Conservation (phyloP, 2,888 invertebrate species). For the Callyntrura sp. region DNA sequence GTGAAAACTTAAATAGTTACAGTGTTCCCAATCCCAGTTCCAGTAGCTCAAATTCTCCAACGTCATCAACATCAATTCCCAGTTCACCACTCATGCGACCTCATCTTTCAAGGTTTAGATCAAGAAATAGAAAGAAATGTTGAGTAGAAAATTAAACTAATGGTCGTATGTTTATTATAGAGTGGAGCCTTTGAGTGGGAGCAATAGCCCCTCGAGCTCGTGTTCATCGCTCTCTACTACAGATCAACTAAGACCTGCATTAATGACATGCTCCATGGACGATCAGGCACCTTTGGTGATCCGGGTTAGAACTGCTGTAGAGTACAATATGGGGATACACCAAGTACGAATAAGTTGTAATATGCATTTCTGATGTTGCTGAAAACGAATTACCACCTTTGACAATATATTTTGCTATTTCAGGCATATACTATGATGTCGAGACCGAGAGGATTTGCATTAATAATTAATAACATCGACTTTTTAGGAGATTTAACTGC, state of each 20-base stretch:
- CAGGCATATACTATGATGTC: conserved; percentile 81
- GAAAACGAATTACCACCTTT: not conserved
- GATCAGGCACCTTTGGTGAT: conserved; percentile 72
- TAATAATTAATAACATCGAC: conserved; percentile 82
- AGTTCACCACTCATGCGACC: conserved; percentile 67
- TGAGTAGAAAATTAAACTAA: too few species aligned
- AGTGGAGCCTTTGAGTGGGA: conserved; percentile 68
- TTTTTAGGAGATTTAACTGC: conserved; percentile 73
- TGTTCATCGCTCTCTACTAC: conserved; percentile 62
- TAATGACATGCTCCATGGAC: conserved; percentile 54
- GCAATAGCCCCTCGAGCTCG: conserved; percentile 58
- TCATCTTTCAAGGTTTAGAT: conserved; percentile 48
- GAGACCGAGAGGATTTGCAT: conserved; percentile 78
- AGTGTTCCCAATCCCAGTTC: not conserved
- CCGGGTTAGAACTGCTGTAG: conserved; percentile 54
- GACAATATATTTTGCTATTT: conserved; percentile 3
- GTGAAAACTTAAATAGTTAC: conserved; percentile 54
- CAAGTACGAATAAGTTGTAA: conserved; percentile 1
- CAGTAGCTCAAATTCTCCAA: conserved; percentile 65
- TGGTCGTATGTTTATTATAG: not conserved
- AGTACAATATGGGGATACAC: conserved; percentile 74
- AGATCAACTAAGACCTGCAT: conserved; percentile 44
- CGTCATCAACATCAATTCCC: conserved; percentile 57
- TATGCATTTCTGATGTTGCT: not conserved
- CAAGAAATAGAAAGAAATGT: not conserved